Percentiles rank a stretch among this genome's conserved stretches.
Conservation (phyloP, 2,888 invertebrate genomes). For the Synergus itoensis region DNA sequence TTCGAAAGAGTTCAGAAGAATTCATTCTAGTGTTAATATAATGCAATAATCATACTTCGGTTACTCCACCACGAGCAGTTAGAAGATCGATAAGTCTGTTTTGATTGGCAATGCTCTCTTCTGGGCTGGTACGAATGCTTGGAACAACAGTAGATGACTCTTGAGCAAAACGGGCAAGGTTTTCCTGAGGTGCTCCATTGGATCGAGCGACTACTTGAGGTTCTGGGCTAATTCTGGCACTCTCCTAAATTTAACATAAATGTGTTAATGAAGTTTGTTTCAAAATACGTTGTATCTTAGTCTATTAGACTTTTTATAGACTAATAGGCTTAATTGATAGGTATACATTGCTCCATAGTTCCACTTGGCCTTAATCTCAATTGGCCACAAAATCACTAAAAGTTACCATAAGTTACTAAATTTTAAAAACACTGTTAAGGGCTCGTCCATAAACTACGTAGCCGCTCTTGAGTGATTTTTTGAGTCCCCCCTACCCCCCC, state of each 20-base stretch:
- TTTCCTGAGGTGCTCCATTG: constrained; percentile 61
- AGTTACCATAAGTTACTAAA: too few relatives aligned
- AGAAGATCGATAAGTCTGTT: constrained; percentile 79
- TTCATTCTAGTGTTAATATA: too few relatives aligned
- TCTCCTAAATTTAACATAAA: constrained; percentile 5
- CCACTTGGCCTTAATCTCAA: too few relatives aligned
- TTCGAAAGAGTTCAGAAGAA: too few relatives aligned
- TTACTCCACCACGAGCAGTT: constrained; percentile 77
- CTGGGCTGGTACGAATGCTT: constrained; percentile 70
- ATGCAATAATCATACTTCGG: constrained; percentile 67
- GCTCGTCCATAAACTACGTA: too few relatives aligned
- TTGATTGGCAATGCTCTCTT: constrained; percentile 77
- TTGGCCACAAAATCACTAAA: too few relatives aligned
- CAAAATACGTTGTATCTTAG: background rate
- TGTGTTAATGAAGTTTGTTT: fast-evolving
- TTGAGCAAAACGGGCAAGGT: constrained; percentile 61
- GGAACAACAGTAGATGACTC: constrained; percentile 67
- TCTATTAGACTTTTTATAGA: too few relatives aligned
- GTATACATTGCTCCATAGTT: too few relatives aligned
- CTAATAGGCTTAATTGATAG: too few relatives aligned
- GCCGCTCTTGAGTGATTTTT: too few relatives aligned
- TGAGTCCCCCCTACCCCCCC: too few relatives aligned
- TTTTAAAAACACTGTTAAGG: too few relatives aligned
- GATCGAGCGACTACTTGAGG: constrained; percentile 60
- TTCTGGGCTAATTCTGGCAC: background rate